These are phyloP conservation scores for Dromiciops gliroides DNA, from an alignment of 2,113 vertebrate species.

Conservation along the genomic window DNA sequence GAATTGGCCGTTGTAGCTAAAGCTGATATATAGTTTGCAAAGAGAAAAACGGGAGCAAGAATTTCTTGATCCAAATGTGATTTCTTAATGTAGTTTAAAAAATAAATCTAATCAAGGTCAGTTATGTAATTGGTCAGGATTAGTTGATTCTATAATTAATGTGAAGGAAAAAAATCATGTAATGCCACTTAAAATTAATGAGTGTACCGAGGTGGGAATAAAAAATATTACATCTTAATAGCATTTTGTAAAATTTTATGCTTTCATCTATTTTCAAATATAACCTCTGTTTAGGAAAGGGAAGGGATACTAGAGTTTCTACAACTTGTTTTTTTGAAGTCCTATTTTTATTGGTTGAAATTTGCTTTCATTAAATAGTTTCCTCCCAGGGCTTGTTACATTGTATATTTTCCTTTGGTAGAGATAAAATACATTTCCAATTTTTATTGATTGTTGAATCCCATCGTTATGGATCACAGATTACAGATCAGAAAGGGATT, in stretches of 20 bases:
- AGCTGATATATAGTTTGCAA: background rate
- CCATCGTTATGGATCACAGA: background rate
- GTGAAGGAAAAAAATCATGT: background rate
- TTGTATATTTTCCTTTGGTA: constrained; percentile 22
- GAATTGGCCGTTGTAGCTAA: constrained; percentile 37
- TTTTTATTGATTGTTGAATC: background rate
- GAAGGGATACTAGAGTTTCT: constrained; percentile 31
- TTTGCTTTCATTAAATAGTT: constrained; percentile 29
- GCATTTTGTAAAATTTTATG: background rate
- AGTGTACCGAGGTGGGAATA: constrained; percentile 8
- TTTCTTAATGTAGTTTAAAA: constrained; percentile 22
- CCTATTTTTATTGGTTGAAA: constrained; percentile 7
- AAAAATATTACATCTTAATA: constrained; percentile 4
- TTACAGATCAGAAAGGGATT: background rate
- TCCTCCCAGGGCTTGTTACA: background rate
- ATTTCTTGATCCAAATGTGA: too few relatives aligned
- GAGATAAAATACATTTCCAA: background rate
- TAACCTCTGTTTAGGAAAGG: constrained; percentile 22
- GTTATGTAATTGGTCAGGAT: constrained; percentile 8
- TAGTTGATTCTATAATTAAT: background rate
- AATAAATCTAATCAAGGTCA: background rate
- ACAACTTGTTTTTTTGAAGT: constrained; percentile 36
- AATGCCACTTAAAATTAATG: background rate
- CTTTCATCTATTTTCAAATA: background rate
- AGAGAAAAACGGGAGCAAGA: background rate